Base-by-base conservation (phyloP, 2,797 vertebrate genomes). In the Adelosebastes latens region DNA sequence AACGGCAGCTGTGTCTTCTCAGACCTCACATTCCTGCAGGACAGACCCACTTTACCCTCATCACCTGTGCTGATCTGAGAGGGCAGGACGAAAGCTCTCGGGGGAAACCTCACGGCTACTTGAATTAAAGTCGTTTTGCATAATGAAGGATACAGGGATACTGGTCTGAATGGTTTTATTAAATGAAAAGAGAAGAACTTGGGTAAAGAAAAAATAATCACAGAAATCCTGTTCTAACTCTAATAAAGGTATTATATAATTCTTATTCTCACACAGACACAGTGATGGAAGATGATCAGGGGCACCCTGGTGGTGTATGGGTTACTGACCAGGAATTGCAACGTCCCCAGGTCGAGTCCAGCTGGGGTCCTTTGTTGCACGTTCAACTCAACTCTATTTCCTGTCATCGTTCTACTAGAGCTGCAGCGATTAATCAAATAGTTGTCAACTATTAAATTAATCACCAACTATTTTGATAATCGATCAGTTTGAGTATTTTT, bases 1-100 rank as follows among this genome's bases (percentile, higher is more conserved):
- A 4, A 29, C 83, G 84, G 94, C 95, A 96, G 95, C 95, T 96
- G 95, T 86, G 85, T 88, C 92, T 94, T 82, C 93, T 94, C 94
- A 94, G 88, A 91, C 82, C 92, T 88, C 91, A 85, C 94, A 96
- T 95, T 96, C 94, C 94, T 92, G 72, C 79, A 72, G 93, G 86
- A 93, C 93, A 85, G 88, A 82, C 86, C 92, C 86, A 84, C 92
- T 91, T 83, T 46, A 83, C 88, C 85, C 91, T 87, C 89, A 87
- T 95, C 94, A 95, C 94, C 95, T 96, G 95, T 91, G 89, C 84
- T 72, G 84, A 86, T 90, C 89, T 75, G 67, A 80, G 67, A 80
- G 55, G 77, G 59, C 24, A 8, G 71, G 64, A 75, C 66, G 29
- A 61, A 32, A 59, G 79, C 75, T 72, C 77, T 32, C 29, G 29